Base-by-base conservation (phyloP, 2,113 vertebrate genomes). In the Epinephelus lanceolatus region DNA sequence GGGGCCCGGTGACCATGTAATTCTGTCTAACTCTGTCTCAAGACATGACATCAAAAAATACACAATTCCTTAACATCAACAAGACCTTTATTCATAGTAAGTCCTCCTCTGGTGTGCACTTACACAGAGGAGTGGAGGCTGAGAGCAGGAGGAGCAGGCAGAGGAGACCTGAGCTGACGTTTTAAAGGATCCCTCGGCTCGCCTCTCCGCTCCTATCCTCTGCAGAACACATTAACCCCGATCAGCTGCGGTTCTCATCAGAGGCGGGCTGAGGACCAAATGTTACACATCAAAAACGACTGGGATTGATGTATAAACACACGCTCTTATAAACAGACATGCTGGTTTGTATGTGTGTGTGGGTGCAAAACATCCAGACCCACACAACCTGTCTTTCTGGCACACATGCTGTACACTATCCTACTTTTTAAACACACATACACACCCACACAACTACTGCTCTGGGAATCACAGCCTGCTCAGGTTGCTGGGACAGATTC, bases 211-310 rank as follows among this genome's bases (percentile, higher is more conserved):
- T 10, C 69, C 83, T 66, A 70, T 71, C 81, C 57, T 93, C 94
- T 94, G 93, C 86, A 87, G 84, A 90, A 91, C 25, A 21, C 88
- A 92, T 94, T 88, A 93, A 68, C 71, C 71, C 51, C 19, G 51
- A 90, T 95, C 92, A 92, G 86, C 93, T 95, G 94, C 6, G 72
- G 52, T 93, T 94, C 90, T 94, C 93, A 94, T 94, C 88, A 89
- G 66, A 85, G 56, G 47, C 76, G 12, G 84, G 79, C 90, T 25
- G 68, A 80, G 53, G 52, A 81, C 85, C 89, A 86, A 91, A 86
- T 83, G 80, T 85, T 88, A 71, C 83, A 78, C 86, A 82, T 85
- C 59, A 72, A 69, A 80, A 42, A 61, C 23, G 18, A 53, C 73
- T n/a, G 25, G 62, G 76, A 57, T 18, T 25, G 63, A 78, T 63